These are phyloP conservation scores for Spinus pinus DNA, from an alignment of 2,797 vertebrate species.

Conservation along the genomic window DNA sequence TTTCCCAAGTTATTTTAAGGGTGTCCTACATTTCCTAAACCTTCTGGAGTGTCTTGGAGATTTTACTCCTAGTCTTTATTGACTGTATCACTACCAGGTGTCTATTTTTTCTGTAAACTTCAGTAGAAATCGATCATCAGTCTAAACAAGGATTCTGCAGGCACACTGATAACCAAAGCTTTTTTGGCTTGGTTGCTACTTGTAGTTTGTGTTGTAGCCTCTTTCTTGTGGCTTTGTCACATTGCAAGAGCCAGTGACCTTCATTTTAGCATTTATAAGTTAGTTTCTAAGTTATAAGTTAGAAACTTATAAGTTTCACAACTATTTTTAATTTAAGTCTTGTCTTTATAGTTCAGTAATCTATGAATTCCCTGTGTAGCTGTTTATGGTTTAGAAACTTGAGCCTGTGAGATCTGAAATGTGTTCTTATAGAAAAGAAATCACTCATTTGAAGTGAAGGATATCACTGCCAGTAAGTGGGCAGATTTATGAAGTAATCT, in stretches of 20 bases:
- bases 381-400: not conserved
- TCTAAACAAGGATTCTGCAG: not conserved
- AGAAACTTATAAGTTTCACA: not conserved
- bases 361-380: not conserved
- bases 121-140: not conserved
- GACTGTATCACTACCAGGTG: not conserved
- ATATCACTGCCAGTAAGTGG: not conserved
- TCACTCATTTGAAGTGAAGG: not conserved
- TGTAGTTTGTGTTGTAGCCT: not conserved
- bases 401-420: not conserved
- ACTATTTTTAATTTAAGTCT: not conserved
- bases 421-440: not conserved
- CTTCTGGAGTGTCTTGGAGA: not conserved
- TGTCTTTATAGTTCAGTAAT: not conserved
- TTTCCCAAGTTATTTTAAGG: not conserved
- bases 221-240: not conserved
- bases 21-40: not conserved
- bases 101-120: not conserved
- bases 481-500: not conserved
- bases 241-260: not conserved
- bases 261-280: not conserved
- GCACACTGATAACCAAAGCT: not conserved
- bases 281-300: not conserved
- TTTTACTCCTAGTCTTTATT: not conserved
- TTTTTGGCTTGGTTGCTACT: not conserved